Percentiles rank a stretch among this genome's conserved stretches.
Conservation (phyloP, 2,113 vertebrate species). For the Triplophysa tibetana region DNA sequence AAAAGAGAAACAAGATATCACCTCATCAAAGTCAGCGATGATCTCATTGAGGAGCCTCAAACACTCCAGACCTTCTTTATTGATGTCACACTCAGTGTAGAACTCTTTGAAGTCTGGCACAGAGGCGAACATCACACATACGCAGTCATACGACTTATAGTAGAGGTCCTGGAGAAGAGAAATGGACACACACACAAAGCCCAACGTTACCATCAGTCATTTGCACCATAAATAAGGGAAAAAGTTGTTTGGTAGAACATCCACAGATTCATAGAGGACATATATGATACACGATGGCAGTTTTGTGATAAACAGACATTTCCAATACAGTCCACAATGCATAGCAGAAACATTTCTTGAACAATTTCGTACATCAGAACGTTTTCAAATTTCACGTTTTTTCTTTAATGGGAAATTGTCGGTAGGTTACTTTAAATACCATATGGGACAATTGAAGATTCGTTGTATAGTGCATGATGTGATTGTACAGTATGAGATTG, state of each 20-base stretch:
- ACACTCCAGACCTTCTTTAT: slow-evolving; percentile 98
- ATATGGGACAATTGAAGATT: neutral
- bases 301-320: neutral
- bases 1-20: neutral
- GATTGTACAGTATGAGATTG: neutral
- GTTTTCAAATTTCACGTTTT: neutral
- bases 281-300: neutral
- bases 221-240: neutral
- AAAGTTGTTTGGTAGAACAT: neutral
- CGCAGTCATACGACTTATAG: slow-evolving; percentile 96
- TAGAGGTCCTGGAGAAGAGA: slow-evolving; percentile 86
- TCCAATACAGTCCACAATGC: too few relatives aligned
- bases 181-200: slow-evolving; percentile 3
- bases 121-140: slow-evolving; percentile 98
- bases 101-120: slow-evolving; percentile 98
- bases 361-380: neutral
- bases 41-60: slow-evolving; percentile 95
- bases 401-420: neutral
- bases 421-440: neutral
- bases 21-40: slow-evolving; percentile 98
- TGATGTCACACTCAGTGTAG: slow-evolving; percentile 97
- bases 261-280: neutral
- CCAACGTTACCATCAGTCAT: neutral
- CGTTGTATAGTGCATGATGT: neutral
- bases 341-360: neutral